Evolutionary conservation across 2,113 vertebrate species (phyloP).

Genomic region (Syrrhaptes paradoxus): DNA sequence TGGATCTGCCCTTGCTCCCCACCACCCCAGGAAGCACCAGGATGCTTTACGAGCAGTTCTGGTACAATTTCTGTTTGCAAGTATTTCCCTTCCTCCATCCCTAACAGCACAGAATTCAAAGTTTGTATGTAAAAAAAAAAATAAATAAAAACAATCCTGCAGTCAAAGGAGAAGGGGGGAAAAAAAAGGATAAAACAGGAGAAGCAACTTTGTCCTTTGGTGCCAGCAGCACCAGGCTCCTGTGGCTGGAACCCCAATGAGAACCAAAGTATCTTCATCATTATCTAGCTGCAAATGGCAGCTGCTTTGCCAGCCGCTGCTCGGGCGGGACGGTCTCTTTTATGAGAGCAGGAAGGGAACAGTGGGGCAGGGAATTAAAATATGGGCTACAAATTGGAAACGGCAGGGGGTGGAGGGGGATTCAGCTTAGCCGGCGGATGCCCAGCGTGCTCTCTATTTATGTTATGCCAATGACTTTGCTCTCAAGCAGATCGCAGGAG

Average conservation of each 20-base stretch:
- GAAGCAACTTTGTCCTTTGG: slow-evolving; percentile 7
- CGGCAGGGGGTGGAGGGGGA: background rate
- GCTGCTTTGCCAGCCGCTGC: slow-evolving; percentile 1
- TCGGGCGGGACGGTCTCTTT: background rate
- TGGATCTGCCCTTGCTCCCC: background rate
- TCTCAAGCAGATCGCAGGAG: background rate
- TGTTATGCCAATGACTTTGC: background rate
- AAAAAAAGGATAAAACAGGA: background rate
- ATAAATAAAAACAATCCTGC: background rate
- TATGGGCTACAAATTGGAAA: slow-evolving; percentile 48
- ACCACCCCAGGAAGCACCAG: background rate
- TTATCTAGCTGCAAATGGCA: slow-evolving; percentile 1
- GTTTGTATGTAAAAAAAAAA: background rate
- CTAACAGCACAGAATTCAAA: background rate
- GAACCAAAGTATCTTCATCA: slow-evolving; percentile 29
- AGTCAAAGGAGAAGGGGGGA: background rate
- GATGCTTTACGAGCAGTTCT: background rate
- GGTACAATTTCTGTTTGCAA: background rate
- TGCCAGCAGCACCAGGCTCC: background rate
- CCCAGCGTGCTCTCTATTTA: slow-evolving; percentile 17
- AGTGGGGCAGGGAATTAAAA: slow-evolving; percentile 53
- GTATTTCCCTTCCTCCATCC: background rate
- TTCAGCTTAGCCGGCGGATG: background rate
- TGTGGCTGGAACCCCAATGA: background rate
- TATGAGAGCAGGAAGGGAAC: slow-evolving; percentile 18